Conservation (phyloP, 1,140 invertebrate genomes). For the Lineus longissimus region DNA sequence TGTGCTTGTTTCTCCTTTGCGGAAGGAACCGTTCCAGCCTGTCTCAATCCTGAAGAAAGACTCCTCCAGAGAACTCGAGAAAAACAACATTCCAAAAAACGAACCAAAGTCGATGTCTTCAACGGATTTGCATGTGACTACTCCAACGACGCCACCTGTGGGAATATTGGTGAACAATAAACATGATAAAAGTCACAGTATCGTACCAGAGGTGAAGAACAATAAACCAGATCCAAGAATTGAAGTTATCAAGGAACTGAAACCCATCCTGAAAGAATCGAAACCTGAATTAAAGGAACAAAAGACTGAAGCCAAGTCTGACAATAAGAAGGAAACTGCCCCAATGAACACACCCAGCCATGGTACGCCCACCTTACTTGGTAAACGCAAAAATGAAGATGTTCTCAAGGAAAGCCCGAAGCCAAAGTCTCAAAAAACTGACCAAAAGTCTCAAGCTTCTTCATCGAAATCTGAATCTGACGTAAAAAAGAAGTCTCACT, state of each 20-base stretch:
- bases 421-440: slow-evolving; percentile 7
- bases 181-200: background rate
- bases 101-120: too few species aligned
- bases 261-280: slow-evolving; percentile 12
- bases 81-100: too few species aligned
- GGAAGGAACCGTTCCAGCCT: too few species aligned
- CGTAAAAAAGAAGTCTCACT: slow-evolving; percentile 17
- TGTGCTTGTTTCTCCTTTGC: too few species aligned
- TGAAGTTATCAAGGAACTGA: background rate
- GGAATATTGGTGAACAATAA: background rate
- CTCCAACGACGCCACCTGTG: background rate
- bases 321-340: too few species aligned
- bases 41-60: too few species aligned
- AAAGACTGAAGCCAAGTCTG: slow-evolving; percentile 30
- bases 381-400: slow-evolving; percentile 19
- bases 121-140: background rate
- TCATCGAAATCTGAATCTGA: slow-evolving; percentile 15
- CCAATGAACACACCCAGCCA: slow-evolving; percentile 12
- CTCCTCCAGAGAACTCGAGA: too few species aligned
- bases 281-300: slow-evolving; percentile 26
- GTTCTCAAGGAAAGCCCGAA: slow-evolving; percentile 6
- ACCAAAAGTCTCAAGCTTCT: slow-evolving; percentile 10
- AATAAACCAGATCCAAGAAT: background rate
- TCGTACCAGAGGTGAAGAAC: background rate
- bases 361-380: slow-evolving; percentile 10